Percentiles rank a stretch among this genome's conserved stretches.
phyloP scores from a whole-genome alignment of 1,140 invertebrate species.

The Tachypleus tridentatus region DNA sequence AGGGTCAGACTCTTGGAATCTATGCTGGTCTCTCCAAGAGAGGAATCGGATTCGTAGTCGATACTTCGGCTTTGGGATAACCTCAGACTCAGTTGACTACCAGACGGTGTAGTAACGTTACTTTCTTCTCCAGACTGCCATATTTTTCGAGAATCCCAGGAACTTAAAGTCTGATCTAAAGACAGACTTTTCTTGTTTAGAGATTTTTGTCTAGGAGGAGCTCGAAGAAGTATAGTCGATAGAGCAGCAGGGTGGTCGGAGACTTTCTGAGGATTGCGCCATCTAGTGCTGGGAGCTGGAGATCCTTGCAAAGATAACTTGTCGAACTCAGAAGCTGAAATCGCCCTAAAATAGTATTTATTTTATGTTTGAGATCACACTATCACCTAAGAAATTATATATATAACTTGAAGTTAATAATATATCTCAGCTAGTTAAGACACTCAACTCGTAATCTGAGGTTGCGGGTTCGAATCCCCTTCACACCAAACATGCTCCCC shows the following conservation, averaged over 20 bases:
- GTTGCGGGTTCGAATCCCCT: too few species aligned
- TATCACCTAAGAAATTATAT: too few species aligned
- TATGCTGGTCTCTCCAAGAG: constrained; percentile 3
- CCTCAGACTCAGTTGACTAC: constrained; percentile 19
- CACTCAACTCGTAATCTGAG: too few species aligned
- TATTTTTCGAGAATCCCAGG: constrained; percentile 15
- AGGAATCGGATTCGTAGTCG: constrained; percentile 23
- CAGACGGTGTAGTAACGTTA: constrained; percentile 17
- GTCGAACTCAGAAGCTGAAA: constrained; percentile 6
- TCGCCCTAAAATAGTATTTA: constrained; percentile 14
- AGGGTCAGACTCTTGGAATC: constrained; percentile 10
- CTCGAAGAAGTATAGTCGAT: constrained; percentile 32
- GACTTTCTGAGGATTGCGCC: constrained; percentile 18
- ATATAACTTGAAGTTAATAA: too few species aligned
- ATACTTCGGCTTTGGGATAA: constrained; percentile 2
- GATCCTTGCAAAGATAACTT: not conserved
- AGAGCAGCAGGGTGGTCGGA: constrained; percentile 21
- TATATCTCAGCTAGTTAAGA: too few species aligned
- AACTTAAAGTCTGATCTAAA: constrained; percentile 50
- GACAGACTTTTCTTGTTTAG: constrained; percentile 59
- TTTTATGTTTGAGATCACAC: not conserved
- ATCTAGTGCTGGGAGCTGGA: constrained; percentile 12
- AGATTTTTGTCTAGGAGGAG: constrained; percentile 36
- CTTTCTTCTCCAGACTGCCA: constrained; percentile 24
- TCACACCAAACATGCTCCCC: too few species aligned